A percentile compares a stretch with the other conserved stretches of the same genome.
Evolutionary conservation across 2,113 vertebrate genomes (phyloP).

Genomic region (Beaufortia kweichowensis): DNA sequence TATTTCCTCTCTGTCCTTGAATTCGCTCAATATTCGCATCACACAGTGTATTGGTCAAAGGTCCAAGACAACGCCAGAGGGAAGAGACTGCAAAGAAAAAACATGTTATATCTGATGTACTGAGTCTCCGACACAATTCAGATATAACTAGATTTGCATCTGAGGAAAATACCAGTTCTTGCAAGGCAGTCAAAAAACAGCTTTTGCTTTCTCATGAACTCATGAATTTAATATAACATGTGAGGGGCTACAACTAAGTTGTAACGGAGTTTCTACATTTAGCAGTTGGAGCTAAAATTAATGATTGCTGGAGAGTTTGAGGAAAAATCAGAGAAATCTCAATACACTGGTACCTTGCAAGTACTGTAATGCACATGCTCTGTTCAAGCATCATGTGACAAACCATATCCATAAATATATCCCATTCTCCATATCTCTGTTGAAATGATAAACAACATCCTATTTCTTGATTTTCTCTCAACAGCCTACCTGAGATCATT

Average conservation of each 20-base stretch:
- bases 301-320: neutral
- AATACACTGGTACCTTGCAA: neutral
- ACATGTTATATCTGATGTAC: slow-evolving; percentile 18
- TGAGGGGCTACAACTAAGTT: neutral
- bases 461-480: no score
- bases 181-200: neutral
- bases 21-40: neutral
- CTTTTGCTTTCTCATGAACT: neutral
- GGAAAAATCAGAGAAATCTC: neutral
- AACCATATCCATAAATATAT: neutral
- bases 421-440: neutral
- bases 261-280: neutral
- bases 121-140: neutral
- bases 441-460: no score
- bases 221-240: no score
- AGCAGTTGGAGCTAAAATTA: neutral
- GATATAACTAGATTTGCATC: slow-evolving; percentile 19
- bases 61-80: neutral
- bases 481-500: neutral
- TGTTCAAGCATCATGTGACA: neutral
- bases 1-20: neutral
- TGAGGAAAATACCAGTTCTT: neutral
- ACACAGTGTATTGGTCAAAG: no score
- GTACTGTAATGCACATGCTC: neutral
- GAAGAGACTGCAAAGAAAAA: neutral